Evolutionary conservation across 92 coral and sea anemone genomes (phyloP).

Genomic region (Ricordea florida): DNA sequence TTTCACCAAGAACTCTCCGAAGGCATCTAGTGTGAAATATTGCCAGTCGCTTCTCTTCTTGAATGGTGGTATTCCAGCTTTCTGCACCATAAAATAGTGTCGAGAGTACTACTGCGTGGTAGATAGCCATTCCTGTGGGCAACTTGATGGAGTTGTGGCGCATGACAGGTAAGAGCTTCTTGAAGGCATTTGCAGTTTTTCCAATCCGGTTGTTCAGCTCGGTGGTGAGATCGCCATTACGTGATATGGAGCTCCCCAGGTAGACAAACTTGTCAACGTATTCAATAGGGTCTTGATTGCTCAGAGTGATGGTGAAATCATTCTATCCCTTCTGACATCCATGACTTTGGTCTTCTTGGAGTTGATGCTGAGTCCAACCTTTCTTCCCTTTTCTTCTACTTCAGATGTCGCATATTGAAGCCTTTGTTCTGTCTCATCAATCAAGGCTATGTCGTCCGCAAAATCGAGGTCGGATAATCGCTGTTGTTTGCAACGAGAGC

Average conservation of each 20-base stretch:
- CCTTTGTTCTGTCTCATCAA: slow-evolving; percentile 11
- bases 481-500: slow-evolving; percentile 14
- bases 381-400: slow-evolving; percentile 27
- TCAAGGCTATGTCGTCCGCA: slow-evolving; percentile 13
- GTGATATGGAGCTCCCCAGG: slow-evolving; percentile 12
- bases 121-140: slow-evolving; percentile 1
- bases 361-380: slow-evolving; percentile 36
- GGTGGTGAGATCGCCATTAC: slow-evolving; percentile 21
- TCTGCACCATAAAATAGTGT: slow-evolving; percentile 33
- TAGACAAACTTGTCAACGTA: slow-evolving; percentile 20
- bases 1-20: slow-evolving; percentile 20
- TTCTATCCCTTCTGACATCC: background rate
- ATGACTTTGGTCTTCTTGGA: slow-evolving; percentile 40
- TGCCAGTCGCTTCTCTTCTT: slow-evolving; percentile 27
- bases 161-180: slow-evolving; percentile 7
- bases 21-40: slow-evolving; percentile 42
- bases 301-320: slow-evolving; percentile 3
- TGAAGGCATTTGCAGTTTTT: slow-evolving; percentile 21
- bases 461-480: slow-evolving; percentile 17
- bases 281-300: background rate
- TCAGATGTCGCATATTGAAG: slow-evolving; percentile 16
- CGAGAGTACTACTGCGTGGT: slow-evolving; percentile 36
- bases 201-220: slow-evolving; percentile 15
- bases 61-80: slow-evolving; percentile 36
- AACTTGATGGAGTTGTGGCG: slow-evolving; percentile 23